Evolutionary conservation across 2,888 invertebrate genomes (phyloP).

Genomic region (Abrostola triplasia): DNA sequence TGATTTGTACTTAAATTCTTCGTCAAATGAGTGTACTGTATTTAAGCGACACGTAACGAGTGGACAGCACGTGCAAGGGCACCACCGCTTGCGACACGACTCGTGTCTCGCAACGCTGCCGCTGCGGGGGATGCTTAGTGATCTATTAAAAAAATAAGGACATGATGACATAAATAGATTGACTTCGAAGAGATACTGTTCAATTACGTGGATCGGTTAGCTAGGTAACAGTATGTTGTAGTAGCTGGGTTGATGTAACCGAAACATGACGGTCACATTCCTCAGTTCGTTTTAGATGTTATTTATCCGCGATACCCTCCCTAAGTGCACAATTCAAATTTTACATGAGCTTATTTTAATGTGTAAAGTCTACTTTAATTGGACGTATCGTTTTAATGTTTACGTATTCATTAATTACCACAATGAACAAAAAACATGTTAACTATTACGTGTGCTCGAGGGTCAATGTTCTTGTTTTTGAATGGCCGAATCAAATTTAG

Average conservation of each 20-base stretch:
- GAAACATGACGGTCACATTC: constrained; percentile 88
- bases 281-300: constrained; percentile 83
- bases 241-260: constrained; percentile 83
- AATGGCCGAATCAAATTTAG: constrained; percentile 56
- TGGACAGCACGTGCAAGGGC: constrained; percentile 82
- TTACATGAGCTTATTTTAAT: constrained; percentile 52
- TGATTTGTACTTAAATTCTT: constrained; percentile 50
- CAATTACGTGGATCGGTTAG: constrained; percentile 72
- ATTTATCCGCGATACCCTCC: constrained; percentile 69
- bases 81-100: constrained; percentile 78
- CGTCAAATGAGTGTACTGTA: constrained; percentile 48
- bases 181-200: constrained; percentile 74
- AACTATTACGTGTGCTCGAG: constrained; percentile 85
- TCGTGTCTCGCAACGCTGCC: constrained; percentile 80
- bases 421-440: constrained; percentile 85
- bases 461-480: constrained; percentile 82
- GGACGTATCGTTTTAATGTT: constrained; percentile 60
- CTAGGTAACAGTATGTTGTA: constrained; percentile 72
- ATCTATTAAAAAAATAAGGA: constrained; percentile 88
- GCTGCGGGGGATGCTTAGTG: constrained; percentile 86
- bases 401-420: constrained; percentile 74
- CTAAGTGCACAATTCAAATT: constrained; percentile 53
- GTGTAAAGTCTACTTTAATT: constrained; percentile 57
- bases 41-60: constrained; percentile 49
- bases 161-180: constrained; percentile 87